Evolutionary conservation across 2,113 vertebrate genomes (phyloP), one percentile per base, ranked within the genome.

Genomic region (Epinephelus moara): DNA sequence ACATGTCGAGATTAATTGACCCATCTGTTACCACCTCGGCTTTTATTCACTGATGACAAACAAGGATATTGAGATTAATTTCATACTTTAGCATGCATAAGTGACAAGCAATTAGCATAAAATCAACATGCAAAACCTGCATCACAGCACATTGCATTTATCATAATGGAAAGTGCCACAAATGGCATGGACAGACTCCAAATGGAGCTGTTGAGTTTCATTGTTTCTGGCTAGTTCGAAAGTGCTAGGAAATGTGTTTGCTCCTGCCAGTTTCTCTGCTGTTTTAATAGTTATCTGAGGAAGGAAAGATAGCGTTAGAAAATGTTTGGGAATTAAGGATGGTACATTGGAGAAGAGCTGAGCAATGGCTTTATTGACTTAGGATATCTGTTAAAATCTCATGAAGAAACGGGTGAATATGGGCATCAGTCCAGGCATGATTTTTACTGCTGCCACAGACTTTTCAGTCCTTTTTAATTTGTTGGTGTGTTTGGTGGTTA

Each of bases 111-210:
- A 25, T 64, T 45, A 75, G 33, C 47, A 50, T 72, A 15, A 66
- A 40, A 37, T 21, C 15, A 56, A 30, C 10, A 15, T 45, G 47
- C 42, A 52, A 52, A 33, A 60, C 53, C 47, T 81, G 42, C 49
- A 19, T 82, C 75, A 23, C 45, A 21, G 42, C 72, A 30, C 45
- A 37, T 2, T 30, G 55, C 72, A 61, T 77, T 55, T 72, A 72
- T 37, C 25, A 0, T 70, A 40, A 64, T 27, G 56, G 27, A 63
- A 40, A 42, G 47, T 2, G 67, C 70, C 63, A 61, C 55, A 50
- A 56, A 79, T 63, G n/a, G 11, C 25, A 56, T 21, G 33, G 70
- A 61, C 30, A 1, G 45, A 53, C 53, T 66, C 21, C 53, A 55
- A 78, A 61, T 61, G 60, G 42, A 66, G 59, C 49, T 4, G 45